Base-by-base conservation (phyloP, 1,140 invertebrate species). In the Steinernema khuongi region DNA sequence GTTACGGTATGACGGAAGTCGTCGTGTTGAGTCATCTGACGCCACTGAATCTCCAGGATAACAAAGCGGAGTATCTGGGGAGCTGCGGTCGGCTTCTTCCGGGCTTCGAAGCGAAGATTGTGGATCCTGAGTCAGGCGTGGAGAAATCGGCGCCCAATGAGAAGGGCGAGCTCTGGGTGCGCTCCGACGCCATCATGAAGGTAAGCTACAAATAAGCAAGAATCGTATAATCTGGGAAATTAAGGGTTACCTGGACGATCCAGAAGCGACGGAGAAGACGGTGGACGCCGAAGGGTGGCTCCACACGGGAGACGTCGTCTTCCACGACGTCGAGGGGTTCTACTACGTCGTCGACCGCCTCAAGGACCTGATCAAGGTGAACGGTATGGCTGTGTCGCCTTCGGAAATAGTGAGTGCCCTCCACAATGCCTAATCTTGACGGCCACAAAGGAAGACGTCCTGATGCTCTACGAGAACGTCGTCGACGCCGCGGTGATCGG, bases 361-460 rank as follows among this genome's bases (percentile, higher is more conserved):
- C 67, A 94, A 94, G 81, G 93, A 94, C 83, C 88, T 95, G 18
- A 94, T 95, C 73, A 94, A 94, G 88, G 91, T 92, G 60, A 93
- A 93, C 87, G 92, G 91, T 76, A 90, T 92, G 80, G 92, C 93
- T 89, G 90, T 83, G 29, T 83, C 80, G 11, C 81, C 81, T 17
- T 60, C 70, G 30, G 80, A 81, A 72, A 72, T 81, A 4, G 80
- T 81, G n/a, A 66, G 50, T 70, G 28, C 26, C 19, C 60, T 1
- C 36, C 2, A 33, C 22, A n/a, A 26, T 66, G 32, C 17, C 60
- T 67, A 41, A 68, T 33, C 41, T 28, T 33, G 28, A 17, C 28
- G 50, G 0, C 72, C 80, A 28, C 33, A n/a, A n/a, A 80, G 69
- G 93, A 94, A 86, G 90, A 89, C 80, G 86, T 94, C 4, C 88